These are phyloP conservation scores for Chalcosyrphus nemorum DNA, from an alignment of 2,888 invertebrate species.

Conservation along the genomic window DNA sequence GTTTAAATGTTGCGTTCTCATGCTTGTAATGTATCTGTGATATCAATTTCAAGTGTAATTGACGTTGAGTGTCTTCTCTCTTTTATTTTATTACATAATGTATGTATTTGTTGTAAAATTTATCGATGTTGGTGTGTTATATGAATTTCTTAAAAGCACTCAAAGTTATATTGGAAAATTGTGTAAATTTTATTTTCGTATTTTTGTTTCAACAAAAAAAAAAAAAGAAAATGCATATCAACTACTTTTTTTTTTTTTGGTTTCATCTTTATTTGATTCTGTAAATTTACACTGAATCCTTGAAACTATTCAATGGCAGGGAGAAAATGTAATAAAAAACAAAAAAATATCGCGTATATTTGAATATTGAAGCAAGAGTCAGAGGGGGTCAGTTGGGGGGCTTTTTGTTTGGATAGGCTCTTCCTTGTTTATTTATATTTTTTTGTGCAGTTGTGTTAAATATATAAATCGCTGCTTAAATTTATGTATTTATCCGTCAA, in stretches of 20 bases:
- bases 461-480: not conserved
- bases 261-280: not conserved
- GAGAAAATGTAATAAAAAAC: not conserved
- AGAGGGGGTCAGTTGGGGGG: not conserved
- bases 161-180: slow-evolving; percentile 27
- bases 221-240: not conserved
- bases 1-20: slow-evolving; percentile 6
- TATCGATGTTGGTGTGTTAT: slow-evolving; percentile 28
- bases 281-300: not conserved
- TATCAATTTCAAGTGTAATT: slow-evolving; percentile 34
- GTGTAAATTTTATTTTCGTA: not conserved
- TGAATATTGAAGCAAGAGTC: not conserved
- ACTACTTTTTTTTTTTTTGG: not conserved
- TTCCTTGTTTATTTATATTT: no score
- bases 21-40: slow-evolving; percentile 29
- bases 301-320: not conserved
- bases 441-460: not conserved
- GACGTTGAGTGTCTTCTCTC: slow-evolving; percentile 30
- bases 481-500: not conserved
- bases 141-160: slow-evolving; percentile 40
- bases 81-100: not conserved
- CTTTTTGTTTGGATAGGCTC: not conserved
- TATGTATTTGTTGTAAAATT: not conserved
- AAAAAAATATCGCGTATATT: not conserved
- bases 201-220: slow-evolving; percentile 10